Percentiles rank a stretch among this genome's conserved stretches.
Evolutionary conservation across 2,797 vertebrate genomes (phyloP).

Genomic region (Echeneis naucrates): DNA sequence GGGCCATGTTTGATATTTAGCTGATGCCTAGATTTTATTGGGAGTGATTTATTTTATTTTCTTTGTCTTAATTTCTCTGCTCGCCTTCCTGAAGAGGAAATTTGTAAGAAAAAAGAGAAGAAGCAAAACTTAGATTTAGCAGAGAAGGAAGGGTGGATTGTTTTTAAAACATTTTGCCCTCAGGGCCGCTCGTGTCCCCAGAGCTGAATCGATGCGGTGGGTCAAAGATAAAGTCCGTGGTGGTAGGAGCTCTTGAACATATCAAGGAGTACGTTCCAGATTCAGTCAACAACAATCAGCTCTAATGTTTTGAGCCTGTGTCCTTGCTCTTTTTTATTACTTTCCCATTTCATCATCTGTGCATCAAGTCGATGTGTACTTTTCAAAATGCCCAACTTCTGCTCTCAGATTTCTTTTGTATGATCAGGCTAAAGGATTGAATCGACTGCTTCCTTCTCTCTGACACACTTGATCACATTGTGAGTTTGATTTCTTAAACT

Average conservation of each 20-base stretch:
- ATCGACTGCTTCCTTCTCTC: slow-evolving; percentile 1
- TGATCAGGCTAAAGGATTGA: slow-evolving; percentile 6
- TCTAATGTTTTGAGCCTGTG: background rate
- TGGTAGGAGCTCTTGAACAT: slow-evolving; percentile 10
- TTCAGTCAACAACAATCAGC: slow-evolving; percentile 4
- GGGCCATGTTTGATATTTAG: slow-evolving; percentile 69
- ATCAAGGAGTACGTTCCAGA: background rate
- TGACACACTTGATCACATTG: slow-evolving; percentile 13
- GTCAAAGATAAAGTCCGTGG: slow-evolving; percentile 47
- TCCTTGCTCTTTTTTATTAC: background rate
- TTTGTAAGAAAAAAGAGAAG: no score
- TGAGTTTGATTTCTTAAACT: slow-evolving; percentile 2
- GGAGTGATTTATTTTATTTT: slow-evolving; percentile 32
- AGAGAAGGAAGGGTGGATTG: slow-evolving; percentile 56
- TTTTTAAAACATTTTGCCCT: slow-evolving; percentile 62
- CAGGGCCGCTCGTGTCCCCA: slow-evolving; percentile 63
- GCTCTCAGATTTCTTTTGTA: slow-evolving; percentile 12
- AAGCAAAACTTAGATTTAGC: no score
- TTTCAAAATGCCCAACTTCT: background rate
- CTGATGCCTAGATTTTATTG: slow-evolving; percentile 67
- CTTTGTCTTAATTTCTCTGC: slow-evolving; percentile 16
- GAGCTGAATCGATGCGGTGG: slow-evolving; percentile 48
- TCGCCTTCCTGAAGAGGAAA: slow-evolving; percentile 40
- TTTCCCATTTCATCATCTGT: background rate
- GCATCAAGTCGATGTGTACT: background rate